Evolutionary conservation across 2,888 invertebrate genomes (phyloP).

Genomic region (Chalcis sispes): DNA sequence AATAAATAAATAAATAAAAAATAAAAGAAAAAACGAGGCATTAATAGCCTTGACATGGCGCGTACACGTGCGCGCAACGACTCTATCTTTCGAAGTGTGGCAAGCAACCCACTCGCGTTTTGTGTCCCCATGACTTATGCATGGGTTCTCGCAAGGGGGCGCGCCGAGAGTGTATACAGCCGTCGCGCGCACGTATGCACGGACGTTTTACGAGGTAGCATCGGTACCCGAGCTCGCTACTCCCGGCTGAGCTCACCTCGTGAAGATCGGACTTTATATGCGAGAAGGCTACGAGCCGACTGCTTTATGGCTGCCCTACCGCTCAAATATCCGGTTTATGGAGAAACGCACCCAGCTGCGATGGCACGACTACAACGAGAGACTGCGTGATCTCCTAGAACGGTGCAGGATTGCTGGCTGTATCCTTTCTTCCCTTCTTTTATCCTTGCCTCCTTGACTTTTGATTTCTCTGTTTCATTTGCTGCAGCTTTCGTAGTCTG

Average conservation of each 20-base stretch:
- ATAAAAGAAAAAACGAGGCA: no score
- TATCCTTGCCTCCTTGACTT: background rate
- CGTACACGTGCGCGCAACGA: slow-evolving; percentile 20
- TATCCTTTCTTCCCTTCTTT: slow-evolving; percentile 3
- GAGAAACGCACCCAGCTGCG: slow-evolving; percentile 51
- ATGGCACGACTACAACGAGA: slow-evolving; percentile 37
- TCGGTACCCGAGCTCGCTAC: no score
- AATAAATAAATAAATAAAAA: no score
- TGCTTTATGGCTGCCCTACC: slow-evolving; percentile 60
- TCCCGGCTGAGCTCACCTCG: slow-evolving; percentile 53
- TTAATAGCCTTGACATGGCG: no score
- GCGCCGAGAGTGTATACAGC: background rate
- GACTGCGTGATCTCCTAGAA: slow-evolving; percentile 41
- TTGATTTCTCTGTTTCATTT: background rate
- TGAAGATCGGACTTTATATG: slow-evolving; percentile 61
- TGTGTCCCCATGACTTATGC: slow-evolving; percentile 56
- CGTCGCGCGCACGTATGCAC: slow-evolving; percentile 15
- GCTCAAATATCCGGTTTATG: slow-evolving; percentile 63
- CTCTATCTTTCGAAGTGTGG: background rate
- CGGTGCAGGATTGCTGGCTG: background rate
- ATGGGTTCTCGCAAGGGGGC: slow-evolving; percentile 54
- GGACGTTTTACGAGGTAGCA: slow-evolving; percentile 60
- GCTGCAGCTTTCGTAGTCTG: background rate
- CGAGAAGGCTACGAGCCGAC: slow-evolving; percentile 55
- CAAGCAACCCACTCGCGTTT: background rate